These are phyloP conservation scores for Paelopatides confundens DNA, from an alignment of 53 echinoderm and acorn worm genomes.

Conservation along the genomic window DNA sequence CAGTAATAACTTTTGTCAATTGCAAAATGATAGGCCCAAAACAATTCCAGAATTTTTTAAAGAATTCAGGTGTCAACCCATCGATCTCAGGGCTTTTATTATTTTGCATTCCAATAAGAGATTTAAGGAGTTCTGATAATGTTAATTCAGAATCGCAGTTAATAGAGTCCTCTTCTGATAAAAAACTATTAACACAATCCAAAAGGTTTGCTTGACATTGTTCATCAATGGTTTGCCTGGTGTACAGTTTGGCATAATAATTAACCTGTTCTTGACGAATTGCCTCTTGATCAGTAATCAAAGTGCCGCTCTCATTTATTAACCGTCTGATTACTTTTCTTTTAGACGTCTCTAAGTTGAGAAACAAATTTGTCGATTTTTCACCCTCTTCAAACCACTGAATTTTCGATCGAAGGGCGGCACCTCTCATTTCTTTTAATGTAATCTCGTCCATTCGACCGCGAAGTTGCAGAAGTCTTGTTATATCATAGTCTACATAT, in stretches of 20 bases:
- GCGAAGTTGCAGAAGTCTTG: not conserved
- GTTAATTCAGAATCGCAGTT: not conserved
- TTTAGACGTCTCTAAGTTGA: not conserved
- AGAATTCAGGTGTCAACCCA: not conserved
- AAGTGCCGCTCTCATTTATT: not conserved
- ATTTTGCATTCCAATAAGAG: not conserved
- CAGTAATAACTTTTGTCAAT: not conserved
- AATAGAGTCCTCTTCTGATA: not conserved
- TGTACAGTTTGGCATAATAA: too few species aligned
- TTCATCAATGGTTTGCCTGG: not conserved
- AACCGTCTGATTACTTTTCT: not conserved
- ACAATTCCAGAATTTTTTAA: not conserved
- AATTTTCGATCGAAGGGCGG: not conserved
- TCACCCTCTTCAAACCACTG: slow-evolving; percentile 11
- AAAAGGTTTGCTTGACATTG: not conserved
- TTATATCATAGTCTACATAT: not conserved
- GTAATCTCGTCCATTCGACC: not conserved
- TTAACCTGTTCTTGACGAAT: too few species aligned
- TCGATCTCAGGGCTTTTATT: slow-evolving; percentile 14
- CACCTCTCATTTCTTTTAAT: not conserved
- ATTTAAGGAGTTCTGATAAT: not conserved
- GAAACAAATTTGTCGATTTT: not conserved
- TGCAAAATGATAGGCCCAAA: not conserved
- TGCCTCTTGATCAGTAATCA: not conserved
- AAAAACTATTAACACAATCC: not conserved